Evolutionary conservation across 1,140 invertebrate genomes (phyloP).

Genomic region (Drosophila pachea): DNA sequence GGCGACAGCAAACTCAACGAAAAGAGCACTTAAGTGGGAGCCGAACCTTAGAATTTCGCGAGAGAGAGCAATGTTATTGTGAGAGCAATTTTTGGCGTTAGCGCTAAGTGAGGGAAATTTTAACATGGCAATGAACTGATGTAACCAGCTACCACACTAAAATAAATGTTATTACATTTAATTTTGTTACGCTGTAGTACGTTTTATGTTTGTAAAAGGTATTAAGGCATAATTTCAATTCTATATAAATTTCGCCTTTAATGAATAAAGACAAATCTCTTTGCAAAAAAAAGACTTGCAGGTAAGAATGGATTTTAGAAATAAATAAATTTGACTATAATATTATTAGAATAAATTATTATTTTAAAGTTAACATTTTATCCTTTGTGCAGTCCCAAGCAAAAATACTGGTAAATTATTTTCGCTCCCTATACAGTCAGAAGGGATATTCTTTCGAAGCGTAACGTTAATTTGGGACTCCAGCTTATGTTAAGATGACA

Average conservation of each 20-base stretch:
- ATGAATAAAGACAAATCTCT: too few relatives aligned
- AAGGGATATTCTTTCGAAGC: not conserved
- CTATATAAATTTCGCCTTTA: too few relatives aligned
- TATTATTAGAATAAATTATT: too few relatives aligned
- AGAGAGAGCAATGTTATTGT: slow-evolving; percentile 5
- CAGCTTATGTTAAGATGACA: too few relatives aligned
- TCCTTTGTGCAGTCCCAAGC: slow-evolving; percentile 4
- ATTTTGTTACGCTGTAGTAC: too few relatives aligned
- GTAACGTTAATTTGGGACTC: not conserved
- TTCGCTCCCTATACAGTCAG: not conserved
- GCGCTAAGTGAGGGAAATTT: not conserved
- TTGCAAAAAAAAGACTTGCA: too few relatives aligned
- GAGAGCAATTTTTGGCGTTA: not conserved
- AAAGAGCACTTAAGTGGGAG: not conserved
- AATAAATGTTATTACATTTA: too few relatives aligned
- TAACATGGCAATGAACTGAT: not conserved
- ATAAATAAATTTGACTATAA: too few relatives aligned
- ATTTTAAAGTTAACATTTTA: too few relatives aligned
- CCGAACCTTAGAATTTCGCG: not conserved
- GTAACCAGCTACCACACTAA: not conserved
- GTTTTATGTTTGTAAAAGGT: too few relatives aligned
- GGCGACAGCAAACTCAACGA: slow-evolving; percentile 29
- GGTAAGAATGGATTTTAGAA: too few relatives aligned
- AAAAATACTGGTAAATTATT: slow-evolving; percentile 19
- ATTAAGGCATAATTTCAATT: too few relatives aligned